phyloP scores from a whole-genome alignment of 2,888 invertebrate species.

The Stenoptilia bipunctidactyla region DNA sequence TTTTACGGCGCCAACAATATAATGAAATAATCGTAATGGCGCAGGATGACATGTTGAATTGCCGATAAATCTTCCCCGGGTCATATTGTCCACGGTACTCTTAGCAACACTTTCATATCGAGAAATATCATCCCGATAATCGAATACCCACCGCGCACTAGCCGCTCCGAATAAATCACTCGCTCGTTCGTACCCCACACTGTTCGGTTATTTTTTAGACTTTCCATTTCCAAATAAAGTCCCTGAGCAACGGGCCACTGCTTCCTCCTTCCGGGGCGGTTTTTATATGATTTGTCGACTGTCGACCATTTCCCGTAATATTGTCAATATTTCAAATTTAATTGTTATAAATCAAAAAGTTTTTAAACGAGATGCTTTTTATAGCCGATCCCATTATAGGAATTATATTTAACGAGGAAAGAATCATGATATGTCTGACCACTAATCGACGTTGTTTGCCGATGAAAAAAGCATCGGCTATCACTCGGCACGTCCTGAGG shows the following conservation, averaged over 20 bases:
- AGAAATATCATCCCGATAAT: slow-evolving; percentile 69
- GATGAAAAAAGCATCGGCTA: slow-evolving; percentile 10
- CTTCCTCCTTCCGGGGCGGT: slow-evolving; percentile 70
- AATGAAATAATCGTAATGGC: slow-evolving; percentile 71
- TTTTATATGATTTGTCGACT: slow-evolving; percentile 67
- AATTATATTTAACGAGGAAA: slow-evolving; percentile 38
- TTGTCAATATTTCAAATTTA: slow-evolving; percentile 71
- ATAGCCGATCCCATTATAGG: slow-evolving; percentile 47
- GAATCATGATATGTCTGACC: slow-evolving; percentile 10
- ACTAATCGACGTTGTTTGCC: slow-evolving; percentile 24
- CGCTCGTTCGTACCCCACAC: slow-evolving; percentile 41
- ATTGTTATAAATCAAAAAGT: slow-evolving; percentile 69
- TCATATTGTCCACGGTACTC: slow-evolving; percentile 70
- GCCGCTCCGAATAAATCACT: slow-evolving; percentile 60
- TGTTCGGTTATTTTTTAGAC: slow-evolving; percentile 66
- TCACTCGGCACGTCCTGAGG: slow-evolving; percentile 33
- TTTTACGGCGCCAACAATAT: slow-evolving; percentile 69
- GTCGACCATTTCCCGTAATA: slow-evolving; percentile 67
- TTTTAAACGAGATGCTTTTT: slow-evolving; percentile 39
- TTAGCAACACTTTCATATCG: slow-evolving; percentile 71
- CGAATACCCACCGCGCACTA: slow-evolving; percentile 47
- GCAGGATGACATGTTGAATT: slow-evolving; percentile 62
- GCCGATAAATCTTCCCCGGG: slow-evolving; percentile 68
- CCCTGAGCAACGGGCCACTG: slow-evolving; percentile 62
- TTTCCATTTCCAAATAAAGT: slow-evolving; percentile 71